Conservation (phyloP, 2,113 vertebrate species). For the Oreochromis spilurus region DNA sequence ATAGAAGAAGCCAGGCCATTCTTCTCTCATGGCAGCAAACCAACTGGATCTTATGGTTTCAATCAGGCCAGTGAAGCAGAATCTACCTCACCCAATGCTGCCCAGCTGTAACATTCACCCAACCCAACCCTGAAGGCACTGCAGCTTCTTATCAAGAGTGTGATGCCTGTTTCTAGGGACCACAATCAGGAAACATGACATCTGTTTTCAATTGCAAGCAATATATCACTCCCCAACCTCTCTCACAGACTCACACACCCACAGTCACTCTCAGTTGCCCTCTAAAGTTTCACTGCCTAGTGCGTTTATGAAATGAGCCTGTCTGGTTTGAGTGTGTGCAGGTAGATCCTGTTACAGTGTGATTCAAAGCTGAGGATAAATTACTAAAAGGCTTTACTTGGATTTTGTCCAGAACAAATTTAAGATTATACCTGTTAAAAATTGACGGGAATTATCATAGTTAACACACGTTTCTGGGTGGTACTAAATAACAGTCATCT, state of each 20-base stretch:
- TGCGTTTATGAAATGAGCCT: slow-evolving; percentile 34
- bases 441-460: slow-evolving; percentile 1
- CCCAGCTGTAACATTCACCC: slow-evolving; percentile 32
- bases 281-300: slow-evolving; percentile 21
- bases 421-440: background rate
- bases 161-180: slow-evolving; percentile 28
- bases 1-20: slow-evolving; percentile 36
- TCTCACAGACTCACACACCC: background rate
- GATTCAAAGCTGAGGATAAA: background rate
- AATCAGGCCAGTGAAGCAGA: slow-evolving; percentile 32
- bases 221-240: slow-evolving; percentile 20
- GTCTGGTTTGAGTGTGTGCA: slow-evolving; percentile 43
- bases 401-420: slow-evolving; percentile 25
- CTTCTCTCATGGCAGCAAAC: slow-evolving; percentile 36
- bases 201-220: slow-evolving; percentile 64
- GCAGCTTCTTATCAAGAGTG: slow-evolving; percentile 23
- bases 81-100: slow-evolving; percentile 2
- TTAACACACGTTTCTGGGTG: background rate
- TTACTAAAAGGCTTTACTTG: background rate
- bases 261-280: background rate
- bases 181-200: slow-evolving; percentile 64
- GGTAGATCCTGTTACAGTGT: slow-evolving; percentile 42
- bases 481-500: background rate
- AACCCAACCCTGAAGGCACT: slow-evolving; percentile 26
- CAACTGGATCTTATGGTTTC: slow-evolving; percentile 50